Base-by-base conservation (phyloP, 2,797 vertebrate genomes). In the Melanogrammus aeglefinus region DNA sequence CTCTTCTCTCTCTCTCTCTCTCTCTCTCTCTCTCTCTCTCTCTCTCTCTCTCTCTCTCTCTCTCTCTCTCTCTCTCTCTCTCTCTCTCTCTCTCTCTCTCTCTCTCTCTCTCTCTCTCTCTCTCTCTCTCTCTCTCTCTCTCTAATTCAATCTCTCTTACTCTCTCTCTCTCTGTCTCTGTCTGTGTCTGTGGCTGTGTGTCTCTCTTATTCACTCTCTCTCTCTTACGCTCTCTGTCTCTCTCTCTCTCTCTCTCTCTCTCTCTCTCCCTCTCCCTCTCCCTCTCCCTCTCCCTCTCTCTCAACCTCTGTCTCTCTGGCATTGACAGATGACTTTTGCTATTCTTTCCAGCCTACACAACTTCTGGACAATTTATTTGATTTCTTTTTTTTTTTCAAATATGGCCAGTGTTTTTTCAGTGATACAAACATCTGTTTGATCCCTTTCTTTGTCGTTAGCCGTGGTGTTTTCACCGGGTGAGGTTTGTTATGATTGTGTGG, bases 321-420 rank as follows among this genome's bases (percentile, higher is more conserved):
- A 75, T 84, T 92, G 91, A 93, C 92, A 87, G 88, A 92, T 90
- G 87, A 88, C 77, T 83, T 83, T 78, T 29, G 51, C 79, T 81
- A 81, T 72, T 73, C 74, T 82, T 69, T 41, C 78, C 79, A 78
- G 79, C 80, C 90, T 83, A 84, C 85, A 83, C 76, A 89, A 87
- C 84, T 88, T 89, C 83, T 86, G 87, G 76, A 80, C 78, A 78
- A 33, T 16, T 78, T 77, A 36, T 74, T 9, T 33, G 18, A n/a
- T n/a, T n/a, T n/a, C 6, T 69, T 24, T 38, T 36, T 24, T 38
- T 36, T 57, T 27, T 27, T 31, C 70, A 69, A 81, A 39, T 51
- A 78, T 4, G n/a, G n/a, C 41, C 21, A 41, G 27, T n/a, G 73
- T 29, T 63, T 75, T 72, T 24, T 41, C 66, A 78, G 41, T 44